A percentile compares a stretch with the other conserved stretches of the same genome.
Conservation (phyloP, 1,140 invertebrate species). For the Pseudomyrmex sp. region DNA sequence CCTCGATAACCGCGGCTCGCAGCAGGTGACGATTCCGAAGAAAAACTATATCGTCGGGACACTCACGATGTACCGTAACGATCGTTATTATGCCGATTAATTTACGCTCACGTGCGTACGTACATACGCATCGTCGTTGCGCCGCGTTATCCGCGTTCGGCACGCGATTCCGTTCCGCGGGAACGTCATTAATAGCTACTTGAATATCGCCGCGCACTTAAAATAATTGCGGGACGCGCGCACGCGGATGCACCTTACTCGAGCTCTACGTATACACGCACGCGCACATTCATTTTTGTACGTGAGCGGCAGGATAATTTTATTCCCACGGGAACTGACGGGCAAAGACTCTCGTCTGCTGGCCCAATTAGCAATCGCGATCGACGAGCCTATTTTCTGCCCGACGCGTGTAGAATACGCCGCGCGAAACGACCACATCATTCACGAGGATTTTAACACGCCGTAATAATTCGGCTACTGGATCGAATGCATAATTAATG, state of each 20-base stretch:
- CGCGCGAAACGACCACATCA: background rate
- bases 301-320: constrained; percentile 65
- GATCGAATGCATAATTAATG: constrained; percentile 39
- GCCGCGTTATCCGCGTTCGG: constrained; percentile 66
- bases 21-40: constrained; percentile 53
- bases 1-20: constrained; percentile 44
- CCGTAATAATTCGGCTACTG: constrained; percentile 16
- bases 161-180: constrained; percentile 71
- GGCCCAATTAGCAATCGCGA: constrained; percentile 65
- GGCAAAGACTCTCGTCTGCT: constrained; percentile 49
- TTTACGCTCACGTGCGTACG: constrained; percentile 69
- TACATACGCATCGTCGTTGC: constrained; percentile 21
- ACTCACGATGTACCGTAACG: constrained; percentile 63
- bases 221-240: constrained; percentile 71
- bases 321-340: constrained; percentile 69
- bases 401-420: background rate
- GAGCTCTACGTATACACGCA: constrained; percentile 5
- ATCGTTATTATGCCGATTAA: constrained; percentile 73
- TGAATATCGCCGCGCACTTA: constrained; percentile 73
- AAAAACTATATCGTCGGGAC: constrained; percentile 67
- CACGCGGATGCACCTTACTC: constrained; percentile 15
- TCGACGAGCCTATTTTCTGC: constrained; percentile 57
- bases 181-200: constrained; percentile 76
- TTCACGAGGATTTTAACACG: constrained; percentile 34
- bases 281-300: background rate